A percentile compares a stretch with the other conserved stretches of the same genome.
Conservation (phyloP, 2,797 vertebrate species). For the Diplodus puntazzo region DNA sequence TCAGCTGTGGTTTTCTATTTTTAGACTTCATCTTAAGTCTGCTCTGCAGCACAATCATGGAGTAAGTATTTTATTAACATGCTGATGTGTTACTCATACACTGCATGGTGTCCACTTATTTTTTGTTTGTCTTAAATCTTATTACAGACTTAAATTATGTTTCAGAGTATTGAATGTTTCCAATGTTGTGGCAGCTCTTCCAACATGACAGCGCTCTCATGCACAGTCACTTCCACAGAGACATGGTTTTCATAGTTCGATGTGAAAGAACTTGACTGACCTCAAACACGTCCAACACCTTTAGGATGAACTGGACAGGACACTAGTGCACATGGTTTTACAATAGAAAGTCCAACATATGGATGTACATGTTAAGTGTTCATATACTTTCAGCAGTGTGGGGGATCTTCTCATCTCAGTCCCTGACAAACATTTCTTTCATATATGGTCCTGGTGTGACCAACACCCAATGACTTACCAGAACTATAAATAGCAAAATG, state of each 20-base stretch:
- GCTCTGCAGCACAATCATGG: not conserved
- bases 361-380: not conserved
- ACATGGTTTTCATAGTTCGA: not conserved
- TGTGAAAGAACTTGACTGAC: not conserved
- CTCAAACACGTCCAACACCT: not conserved
- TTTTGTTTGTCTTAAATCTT: not conserved
- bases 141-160: not conserved
- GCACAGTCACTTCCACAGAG: not conserved
- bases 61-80: not conserved
- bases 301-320: not conserved
- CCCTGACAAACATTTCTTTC: not conserved
- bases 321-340: not conserved
- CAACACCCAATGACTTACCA: not conserved
- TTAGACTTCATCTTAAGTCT: accelerated
- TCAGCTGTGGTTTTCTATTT: not conserved
- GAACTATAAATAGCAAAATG: no score
- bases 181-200: not conserved
- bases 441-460: no score
- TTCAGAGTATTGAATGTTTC: not conserved
- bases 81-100: not conserved
- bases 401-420: not conserved
- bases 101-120: not conserved
- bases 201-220: accelerated
- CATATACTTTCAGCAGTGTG: not conserved
- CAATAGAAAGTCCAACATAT: not conserved